A percentile compares a stretch with the other conserved stretches of the same genome.
These are phyloP conservation scores for Hylomyscus alleni DNA, from an alignment of 2,797 vertebrate genomes.

Conservation along the genomic window DNA sequence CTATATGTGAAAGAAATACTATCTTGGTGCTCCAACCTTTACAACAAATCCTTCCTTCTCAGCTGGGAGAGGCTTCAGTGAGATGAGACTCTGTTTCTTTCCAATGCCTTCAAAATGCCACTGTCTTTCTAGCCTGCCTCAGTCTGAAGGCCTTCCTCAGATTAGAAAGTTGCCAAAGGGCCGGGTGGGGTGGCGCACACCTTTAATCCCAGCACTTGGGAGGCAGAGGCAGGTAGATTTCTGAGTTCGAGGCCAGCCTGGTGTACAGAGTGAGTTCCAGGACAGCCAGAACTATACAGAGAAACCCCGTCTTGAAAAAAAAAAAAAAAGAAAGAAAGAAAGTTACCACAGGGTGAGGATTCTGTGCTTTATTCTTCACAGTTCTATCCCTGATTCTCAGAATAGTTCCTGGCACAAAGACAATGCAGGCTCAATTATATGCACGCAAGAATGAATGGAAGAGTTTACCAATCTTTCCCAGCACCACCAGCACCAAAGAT, in stretches of 20 bases:
- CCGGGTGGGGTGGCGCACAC: too few species aligned
- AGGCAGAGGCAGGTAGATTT: too few species aligned
- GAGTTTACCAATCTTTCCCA: not conserved
- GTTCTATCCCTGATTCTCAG: not conserved
- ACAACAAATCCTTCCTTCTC: not conserved
- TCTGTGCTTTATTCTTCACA: not conserved
- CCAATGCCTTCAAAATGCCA: not conserved
- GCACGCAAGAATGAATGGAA: not conserved
- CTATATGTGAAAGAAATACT: not conserved
- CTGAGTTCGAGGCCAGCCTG: too few species aligned
- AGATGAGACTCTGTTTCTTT: not conserved
- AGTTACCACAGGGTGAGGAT: not conserved
- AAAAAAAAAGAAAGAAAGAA: too few species aligned
- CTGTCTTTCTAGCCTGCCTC: not conserved
- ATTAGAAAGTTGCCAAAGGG: constrained; percentile 23
- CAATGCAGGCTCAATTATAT: not conserved
- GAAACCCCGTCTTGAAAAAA: too few species aligned
- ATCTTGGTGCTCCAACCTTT: not conserved
- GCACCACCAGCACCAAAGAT: not conserved
- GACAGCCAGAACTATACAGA: too few species aligned
- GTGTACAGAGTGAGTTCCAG: too few species aligned
- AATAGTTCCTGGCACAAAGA: not conserved
- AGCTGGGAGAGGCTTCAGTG: not conserved
- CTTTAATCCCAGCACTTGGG: too few species aligned
- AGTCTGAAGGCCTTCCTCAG: not conserved